Conservation (phyloP, 2,888 invertebrate species). For the Celastrina argiolus region DNA sequence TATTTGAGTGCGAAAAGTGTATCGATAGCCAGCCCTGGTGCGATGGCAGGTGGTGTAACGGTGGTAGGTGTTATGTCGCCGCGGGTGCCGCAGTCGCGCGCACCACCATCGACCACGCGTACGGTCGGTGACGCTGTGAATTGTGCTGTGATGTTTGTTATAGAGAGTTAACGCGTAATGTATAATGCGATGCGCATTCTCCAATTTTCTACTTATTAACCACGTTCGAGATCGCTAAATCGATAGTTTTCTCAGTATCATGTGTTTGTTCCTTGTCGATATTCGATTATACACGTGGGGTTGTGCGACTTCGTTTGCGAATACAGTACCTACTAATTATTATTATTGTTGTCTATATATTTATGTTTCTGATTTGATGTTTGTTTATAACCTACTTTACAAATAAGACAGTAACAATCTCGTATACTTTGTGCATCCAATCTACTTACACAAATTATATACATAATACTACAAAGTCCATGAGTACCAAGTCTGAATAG, state of each 20-base stretch:
- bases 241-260: neutral
- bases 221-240: neutral
- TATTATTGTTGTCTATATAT: too few relatives aligned
- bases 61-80: conserved; percentile 48
- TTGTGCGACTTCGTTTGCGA: neutral
- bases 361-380: too few relatives aligned
- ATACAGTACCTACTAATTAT: too few relatives aligned
- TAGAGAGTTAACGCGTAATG: neutral
- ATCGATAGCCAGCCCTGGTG: neutral
- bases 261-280: neutral
- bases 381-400: neutral
- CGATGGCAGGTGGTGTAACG: conserved; percentile 56
- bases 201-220: conserved; percentile 1
- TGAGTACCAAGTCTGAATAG: too few relatives aligned
- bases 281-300: neutral
- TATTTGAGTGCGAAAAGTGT: too few relatives aligned
- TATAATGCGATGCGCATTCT: conserved; percentile 5
- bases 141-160: conserved; percentile 29
- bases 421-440: too few relatives aligned
- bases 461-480: too few relatives aligned
- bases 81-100: conserved; percentile 56
- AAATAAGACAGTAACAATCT: neutral
- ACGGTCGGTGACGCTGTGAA: conserved; percentile 18
- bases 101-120: conserved; percentile 55
- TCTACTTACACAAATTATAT: too few relatives aligned